Evolutionary conservation across 2,113 vertebrate genomes (phyloP).

Genomic region (Pteronura brasiliensis): DNA sequence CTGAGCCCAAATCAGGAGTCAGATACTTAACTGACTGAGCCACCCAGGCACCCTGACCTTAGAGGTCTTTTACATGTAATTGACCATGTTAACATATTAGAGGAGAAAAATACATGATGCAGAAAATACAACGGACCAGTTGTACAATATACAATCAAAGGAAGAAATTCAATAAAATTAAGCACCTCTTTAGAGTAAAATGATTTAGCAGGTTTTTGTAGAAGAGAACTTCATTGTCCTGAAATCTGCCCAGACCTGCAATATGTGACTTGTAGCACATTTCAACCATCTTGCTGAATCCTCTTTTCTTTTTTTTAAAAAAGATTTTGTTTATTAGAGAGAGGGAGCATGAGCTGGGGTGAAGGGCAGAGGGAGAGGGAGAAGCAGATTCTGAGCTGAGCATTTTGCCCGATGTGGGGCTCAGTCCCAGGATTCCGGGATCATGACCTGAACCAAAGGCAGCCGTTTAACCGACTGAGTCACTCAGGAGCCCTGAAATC

Average conservation of each 20-base stretch:
- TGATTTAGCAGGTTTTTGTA: not conserved
- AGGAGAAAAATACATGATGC: not conserved
- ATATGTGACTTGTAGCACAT: not conserved
- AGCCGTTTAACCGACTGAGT: too few relatives aligned
- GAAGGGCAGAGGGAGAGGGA: not conserved
- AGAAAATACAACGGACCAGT: not conserved
- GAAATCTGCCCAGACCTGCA: not conserved
- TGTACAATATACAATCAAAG: not conserved
- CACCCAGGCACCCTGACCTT: not conserved
- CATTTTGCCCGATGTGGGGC: too few relatives aligned
- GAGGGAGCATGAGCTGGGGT: too few relatives aligned
- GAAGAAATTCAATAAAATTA: not conserved
- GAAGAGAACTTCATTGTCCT: not conserved
- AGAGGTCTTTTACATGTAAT: not conserved
- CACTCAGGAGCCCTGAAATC: not conserved
- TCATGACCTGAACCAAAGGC: not conserved
- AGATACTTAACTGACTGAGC: not conserved
- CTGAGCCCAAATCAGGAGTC: not conserved
- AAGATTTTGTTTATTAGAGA: not conserved
- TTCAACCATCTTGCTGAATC: not conserved
- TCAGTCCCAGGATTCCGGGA: not conserved
- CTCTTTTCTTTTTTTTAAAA: not conserved
- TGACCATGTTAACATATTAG: not conserved
- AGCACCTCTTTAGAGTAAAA: not conserved
- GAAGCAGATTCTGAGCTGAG: not conserved